Evolutionary conservation across 2,888 invertebrate genomes (phyloP).

Genomic region (Drosophila dives): DNA sequence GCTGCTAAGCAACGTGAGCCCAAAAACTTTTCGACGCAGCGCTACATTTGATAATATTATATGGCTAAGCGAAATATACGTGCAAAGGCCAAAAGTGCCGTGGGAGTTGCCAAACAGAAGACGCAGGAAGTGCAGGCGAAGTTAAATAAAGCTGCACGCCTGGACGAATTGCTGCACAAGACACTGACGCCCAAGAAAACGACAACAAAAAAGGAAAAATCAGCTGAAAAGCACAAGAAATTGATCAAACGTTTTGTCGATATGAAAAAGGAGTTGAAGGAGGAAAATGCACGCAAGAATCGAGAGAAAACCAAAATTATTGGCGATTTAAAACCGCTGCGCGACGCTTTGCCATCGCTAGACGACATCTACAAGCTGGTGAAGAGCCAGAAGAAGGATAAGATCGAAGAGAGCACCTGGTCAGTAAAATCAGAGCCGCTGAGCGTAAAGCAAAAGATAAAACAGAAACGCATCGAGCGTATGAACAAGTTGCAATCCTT

Average conservation of each 20-base stretch:
- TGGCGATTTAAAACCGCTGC: conserved; percentile 80
- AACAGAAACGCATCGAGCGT: conserved; percentile 74
- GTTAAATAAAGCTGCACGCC: conserved; percentile 38
- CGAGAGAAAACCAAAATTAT: conserved; percentile 78
- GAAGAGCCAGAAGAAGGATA: conserved; percentile 60
- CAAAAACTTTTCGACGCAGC: background rate
- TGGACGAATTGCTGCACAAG: conserved; percentile 70
- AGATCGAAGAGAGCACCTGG: conserved; percentile 43
- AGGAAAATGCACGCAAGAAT: conserved; percentile 75
- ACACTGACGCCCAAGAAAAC: conserved; percentile 71
- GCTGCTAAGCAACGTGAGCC: conserved; percentile 44
- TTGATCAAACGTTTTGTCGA: conserved; percentile 78
- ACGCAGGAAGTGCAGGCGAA: conserved; percentile 59
- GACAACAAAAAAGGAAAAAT: conserved; percentile 82
- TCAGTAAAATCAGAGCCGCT: conserved; percentile 38
- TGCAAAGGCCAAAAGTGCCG: conserved; percentile 69
- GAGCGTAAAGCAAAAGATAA: conserved; percentile 77
- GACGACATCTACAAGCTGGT: conserved; percentile 78
- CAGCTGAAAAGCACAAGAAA: conserved; percentile 76
- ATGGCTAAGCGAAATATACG: conserved; percentile 71
- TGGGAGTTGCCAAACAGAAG: conserved; percentile 66
- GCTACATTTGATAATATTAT: conserved; percentile 3
- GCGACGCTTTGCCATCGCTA: conserved; percentile 83
- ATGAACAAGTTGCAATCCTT: conserved; percentile 73
- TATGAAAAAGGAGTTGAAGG: conserved; percentile 73